These are phyloP conservation scores for Hypsopygia costalis DNA, from an alignment of 2,888 invertebrate species.

Conservation along the genomic window DNA sequence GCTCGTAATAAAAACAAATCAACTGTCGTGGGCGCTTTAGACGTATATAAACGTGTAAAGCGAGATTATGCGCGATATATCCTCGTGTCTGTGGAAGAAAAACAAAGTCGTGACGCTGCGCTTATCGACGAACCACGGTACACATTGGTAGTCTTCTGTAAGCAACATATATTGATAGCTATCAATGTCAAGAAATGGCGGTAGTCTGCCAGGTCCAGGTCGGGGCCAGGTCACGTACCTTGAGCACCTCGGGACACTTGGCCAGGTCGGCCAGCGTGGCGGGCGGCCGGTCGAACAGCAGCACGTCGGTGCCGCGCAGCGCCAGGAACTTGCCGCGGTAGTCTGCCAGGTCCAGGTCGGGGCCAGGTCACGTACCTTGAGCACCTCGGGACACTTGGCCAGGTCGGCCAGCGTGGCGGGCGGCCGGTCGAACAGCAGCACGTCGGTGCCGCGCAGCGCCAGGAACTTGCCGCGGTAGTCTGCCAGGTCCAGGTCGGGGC, in stretches of 20 bases:
- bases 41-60: too few species aligned
- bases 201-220: not conserved
- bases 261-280: constrained; percentile 87
- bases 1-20: too few species aligned
- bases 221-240: constrained; percentile 45
- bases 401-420: constrained; percentile 89
- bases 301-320: constrained; percentile 95
- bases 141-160: too few species aligned
- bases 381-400: constrained; percentile 90
- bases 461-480: constrained; percentile 96
- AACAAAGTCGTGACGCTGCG: too few species aligned
- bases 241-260: constrained; percentile 91
- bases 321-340: constrained; percentile 91
- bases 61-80: too few species aligned
- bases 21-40: too few species aligned
- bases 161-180: too few species aligned
- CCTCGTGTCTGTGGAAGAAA: too few species aligned
- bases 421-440: constrained; percentile 95
- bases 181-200: too few species aligned
- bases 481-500: constrained; percentile 93
- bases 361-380: constrained; percentile 77
- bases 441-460: constrained; percentile 95
- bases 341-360: not conserved
- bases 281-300: constrained; percentile 96
- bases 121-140: too few species aligned